Evolutionary conservation across 2,797 vertebrate species (phyloP).

Genomic region (Nasua narica): DNA sequence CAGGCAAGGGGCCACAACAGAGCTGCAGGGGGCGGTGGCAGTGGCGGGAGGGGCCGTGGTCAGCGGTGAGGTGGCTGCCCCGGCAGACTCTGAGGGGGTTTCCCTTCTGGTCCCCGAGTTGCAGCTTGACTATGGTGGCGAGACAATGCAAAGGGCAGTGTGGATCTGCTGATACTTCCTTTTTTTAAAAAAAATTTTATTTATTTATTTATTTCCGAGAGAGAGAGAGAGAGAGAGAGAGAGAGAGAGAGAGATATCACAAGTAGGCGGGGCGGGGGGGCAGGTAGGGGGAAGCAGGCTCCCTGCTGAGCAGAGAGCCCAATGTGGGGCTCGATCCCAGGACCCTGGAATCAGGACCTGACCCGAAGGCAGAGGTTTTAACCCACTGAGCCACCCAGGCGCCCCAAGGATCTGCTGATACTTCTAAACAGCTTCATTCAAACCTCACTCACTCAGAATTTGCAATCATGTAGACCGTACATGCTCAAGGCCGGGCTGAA

Average conservation of each 20-base stretch:
- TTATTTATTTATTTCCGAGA: no score
- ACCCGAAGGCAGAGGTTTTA: no score
- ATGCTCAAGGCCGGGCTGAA: not conserved
- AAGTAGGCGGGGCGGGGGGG: no score
- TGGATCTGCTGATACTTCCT: rapidly evolving
- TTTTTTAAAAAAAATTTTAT: no score
- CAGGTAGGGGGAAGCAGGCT: no score
- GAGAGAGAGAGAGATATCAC: no score
- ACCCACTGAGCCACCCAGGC: no score
- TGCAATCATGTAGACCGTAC: rapidly evolving
- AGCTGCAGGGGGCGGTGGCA: not conserved
- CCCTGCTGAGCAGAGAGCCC: no score
- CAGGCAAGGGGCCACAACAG: not conserved
- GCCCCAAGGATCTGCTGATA: not conserved
- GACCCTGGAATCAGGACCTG: no score
- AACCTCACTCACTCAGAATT: no score
- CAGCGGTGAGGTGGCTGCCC: not conserved
- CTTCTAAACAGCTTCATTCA: not conserved
- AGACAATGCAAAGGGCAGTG: not conserved
- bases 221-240: no score
- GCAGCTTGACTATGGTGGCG: not conserved
- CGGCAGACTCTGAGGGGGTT: not conserved
- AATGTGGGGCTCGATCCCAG: no score
- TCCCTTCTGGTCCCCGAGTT: not conserved
- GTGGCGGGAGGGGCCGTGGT: not conserved